Conservation (phyloP, 2,113 vertebrate genomes). For the Anarrhichthys ocellatus region DNA sequence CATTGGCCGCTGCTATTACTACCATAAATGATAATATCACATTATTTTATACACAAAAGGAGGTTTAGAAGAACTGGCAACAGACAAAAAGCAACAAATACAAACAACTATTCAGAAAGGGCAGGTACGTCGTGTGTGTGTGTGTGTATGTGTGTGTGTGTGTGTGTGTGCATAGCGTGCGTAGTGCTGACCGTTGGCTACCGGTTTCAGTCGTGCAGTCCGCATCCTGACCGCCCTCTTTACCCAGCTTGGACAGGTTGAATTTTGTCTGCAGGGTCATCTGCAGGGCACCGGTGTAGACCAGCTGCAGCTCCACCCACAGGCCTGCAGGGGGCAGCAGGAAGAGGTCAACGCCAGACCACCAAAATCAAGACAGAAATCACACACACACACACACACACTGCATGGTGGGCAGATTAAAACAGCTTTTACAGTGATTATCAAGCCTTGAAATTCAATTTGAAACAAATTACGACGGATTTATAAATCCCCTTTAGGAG, state of each 20-base stretch:
- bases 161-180: slow-evolving; percentile 15
- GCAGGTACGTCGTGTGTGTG: neutral
- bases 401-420: slow-evolving; percentile 61
- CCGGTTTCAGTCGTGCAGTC: slow-evolving; percentile 62
- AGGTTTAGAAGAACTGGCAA: neutral
- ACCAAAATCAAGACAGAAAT: slow-evolving; percentile 30
- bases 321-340: slow-evolving; percentile 80
- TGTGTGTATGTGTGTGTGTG: neutral
- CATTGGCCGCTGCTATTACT: neutral
- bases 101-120: neutral
- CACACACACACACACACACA: neutral
- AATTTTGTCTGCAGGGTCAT: slow-evolving; percentile 93
- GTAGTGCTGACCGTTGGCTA: slow-evolving; percentile 75
- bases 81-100: neutral
- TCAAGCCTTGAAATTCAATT: slow-evolving; percentile 60
- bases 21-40: neutral
- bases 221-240: slow-evolving; percentile 82
- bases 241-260: slow-evolving; percentile 90
- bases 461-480: slow-evolving; percentile 60
- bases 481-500: slow-evolving; percentile 21
- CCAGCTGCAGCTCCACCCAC: slow-evolving; percentile 90
- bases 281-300: slow-evolving; percentile 88
- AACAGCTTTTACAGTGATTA: slow-evolving; percentile 60
- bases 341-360: slow-evolving; percentile 25
- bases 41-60: neutral